Conservation (phyloP, 2,113 vertebrate species). For the Equus quagga region DNA sequence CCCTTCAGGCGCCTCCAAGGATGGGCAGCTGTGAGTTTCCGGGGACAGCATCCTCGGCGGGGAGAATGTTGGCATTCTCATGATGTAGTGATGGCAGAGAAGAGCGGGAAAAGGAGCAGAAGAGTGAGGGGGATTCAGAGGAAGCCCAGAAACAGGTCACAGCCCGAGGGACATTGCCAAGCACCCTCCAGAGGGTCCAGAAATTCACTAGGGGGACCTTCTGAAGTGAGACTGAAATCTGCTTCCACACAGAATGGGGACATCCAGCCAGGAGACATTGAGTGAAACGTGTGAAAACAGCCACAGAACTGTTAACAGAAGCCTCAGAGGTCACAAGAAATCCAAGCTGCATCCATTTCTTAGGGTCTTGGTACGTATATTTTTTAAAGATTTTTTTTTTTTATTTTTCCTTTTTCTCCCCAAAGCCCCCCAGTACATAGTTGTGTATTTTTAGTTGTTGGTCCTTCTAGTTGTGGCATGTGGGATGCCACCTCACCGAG, state of each 20-base stretch:
- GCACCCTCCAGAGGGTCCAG: not conserved
- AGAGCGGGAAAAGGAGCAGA: not conserved
- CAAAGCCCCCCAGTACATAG: too few relatives aligned
- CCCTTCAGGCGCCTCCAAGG: not conserved
- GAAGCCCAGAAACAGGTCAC: not conserved
- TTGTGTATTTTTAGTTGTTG: too few relatives aligned
- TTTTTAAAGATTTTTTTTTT: too few relatives aligned
- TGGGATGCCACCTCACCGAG: too few relatives aligned
- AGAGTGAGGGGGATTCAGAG: not conserved
- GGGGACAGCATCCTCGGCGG: not conserved
- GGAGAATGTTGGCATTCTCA: not conserved
- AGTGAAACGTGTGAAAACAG: not conserved
- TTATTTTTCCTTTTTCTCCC: too few relatives aligned
- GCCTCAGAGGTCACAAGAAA: not conserved
- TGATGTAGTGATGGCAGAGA: fast-evolving
- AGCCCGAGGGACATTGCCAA: not conserved
- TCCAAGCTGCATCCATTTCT: not conserved
- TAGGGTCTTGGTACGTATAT: not conserved
- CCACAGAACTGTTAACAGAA: not conserved
- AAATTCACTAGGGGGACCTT: not conserved
- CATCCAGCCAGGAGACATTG: not conserved
- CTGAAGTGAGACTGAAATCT: not conserved
- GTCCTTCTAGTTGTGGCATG: too few relatives aligned
- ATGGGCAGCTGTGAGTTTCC: not conserved
- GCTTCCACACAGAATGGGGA: not conserved